Percentiles rank a stretch among this genome's conserved stretches.
These are phyloP conservation scores for Lissocephala sabroskyi DNA, from an alignment of 2,888 invertebrate genomes.

Conservation along the genomic window DNA sequence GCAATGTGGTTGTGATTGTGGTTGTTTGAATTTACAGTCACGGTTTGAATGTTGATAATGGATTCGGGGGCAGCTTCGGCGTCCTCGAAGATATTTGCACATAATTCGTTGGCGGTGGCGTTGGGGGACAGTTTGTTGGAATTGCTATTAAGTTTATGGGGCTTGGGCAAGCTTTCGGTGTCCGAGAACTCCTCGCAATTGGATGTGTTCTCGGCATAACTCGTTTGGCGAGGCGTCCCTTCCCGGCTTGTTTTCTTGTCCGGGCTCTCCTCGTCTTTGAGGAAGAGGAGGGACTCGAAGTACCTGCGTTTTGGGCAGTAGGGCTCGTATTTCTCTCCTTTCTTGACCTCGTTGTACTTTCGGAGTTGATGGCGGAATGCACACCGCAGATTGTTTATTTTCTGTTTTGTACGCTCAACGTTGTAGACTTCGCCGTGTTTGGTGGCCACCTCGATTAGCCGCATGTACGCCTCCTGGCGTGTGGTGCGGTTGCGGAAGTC, in stretches of 20 bases:
- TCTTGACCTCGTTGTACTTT: constrained; percentile 69
- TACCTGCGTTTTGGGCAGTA: constrained; percentile 71
- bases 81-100: constrained; percentile 48
- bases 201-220: constrained; percentile 25
- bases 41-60: constrained; percentile 44
- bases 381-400: constrained; percentile 71
- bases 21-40: constrained; percentile 38
- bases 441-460: constrained; percentile 70
- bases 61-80: constrained; percentile 31
- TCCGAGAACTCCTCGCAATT: constrained; percentile 47
- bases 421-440: constrained; percentile 72
- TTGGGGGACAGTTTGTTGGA: constrained; percentile 48
- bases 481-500: constrained; percentile 69
- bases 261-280: constrained; percentile 69
- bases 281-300: constrained; percentile 71
- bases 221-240: constrained; percentile 17
- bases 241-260: constrained; percentile 49
- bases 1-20: constrained; percentile 22
- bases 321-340: constrained; percentile 68
- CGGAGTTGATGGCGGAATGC: constrained; percentile 71
- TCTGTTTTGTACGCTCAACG: constrained; percentile 71
- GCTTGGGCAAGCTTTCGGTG: constrained; percentile 48
- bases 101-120: constrained; percentile 48
- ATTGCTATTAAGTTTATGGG: constrained; percentile 36
- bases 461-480: constrained; percentile 70